Conservation (phyloP, 2,113 vertebrate genomes). For the Takifugu flavidus region DNA sequence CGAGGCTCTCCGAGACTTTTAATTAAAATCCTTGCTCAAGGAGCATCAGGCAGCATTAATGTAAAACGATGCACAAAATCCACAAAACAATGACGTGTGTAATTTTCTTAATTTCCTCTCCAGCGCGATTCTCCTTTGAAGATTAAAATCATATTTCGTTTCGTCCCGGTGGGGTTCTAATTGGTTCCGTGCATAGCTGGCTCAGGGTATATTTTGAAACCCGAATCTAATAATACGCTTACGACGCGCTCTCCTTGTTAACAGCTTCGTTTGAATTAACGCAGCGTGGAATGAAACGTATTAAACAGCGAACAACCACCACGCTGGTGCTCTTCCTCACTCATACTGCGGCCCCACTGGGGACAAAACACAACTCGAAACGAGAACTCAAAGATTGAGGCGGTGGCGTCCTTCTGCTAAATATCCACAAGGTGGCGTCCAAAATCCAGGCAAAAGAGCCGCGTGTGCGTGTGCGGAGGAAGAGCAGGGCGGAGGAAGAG, state of each 20-base stretch:
- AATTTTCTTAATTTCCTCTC: slow-evolving; percentile 73
- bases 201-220: slow-evolving; percentile 68
- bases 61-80: slow-evolving; percentile 68
- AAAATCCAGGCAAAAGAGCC: slow-evolving; percentile 32
- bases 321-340: slow-evolving; percentile 27
- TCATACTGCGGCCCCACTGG: slow-evolving; percentile 36
- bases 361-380: slow-evolving; percentile 60
- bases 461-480: slow-evolving; percentile 27
- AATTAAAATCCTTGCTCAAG: slow-evolving; percentile 70
- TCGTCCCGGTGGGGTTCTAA: slow-evolving; percentile 75
- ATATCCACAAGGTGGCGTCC: slow-evolving; percentile 67
- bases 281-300: slow-evolving; percentile 68
- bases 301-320: slow-evolving; percentile 51
- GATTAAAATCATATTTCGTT: slow-evolving; percentile 75
- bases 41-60: slow-evolving; percentile 68
- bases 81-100: slow-evolving; percentile 73
- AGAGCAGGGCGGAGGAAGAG: slow-evolving; percentile 19
- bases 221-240: slow-evolving; percentile 72
- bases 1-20: slow-evolving; percentile 55
- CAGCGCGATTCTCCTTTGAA: slow-evolving; percentile 73
- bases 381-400: slow-evolving; percentile 36
- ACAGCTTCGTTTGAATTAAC: slow-evolving; percentile 68
- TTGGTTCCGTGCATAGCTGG: slow-evolving; percentile 69
- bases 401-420: slow-evolving; percentile 23
- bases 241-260: slow-evolving; percentile 63